Evolutionary conservation across 2,797 vertebrate species (phyloP).

Genomic region (Psittacula echo): DNA sequence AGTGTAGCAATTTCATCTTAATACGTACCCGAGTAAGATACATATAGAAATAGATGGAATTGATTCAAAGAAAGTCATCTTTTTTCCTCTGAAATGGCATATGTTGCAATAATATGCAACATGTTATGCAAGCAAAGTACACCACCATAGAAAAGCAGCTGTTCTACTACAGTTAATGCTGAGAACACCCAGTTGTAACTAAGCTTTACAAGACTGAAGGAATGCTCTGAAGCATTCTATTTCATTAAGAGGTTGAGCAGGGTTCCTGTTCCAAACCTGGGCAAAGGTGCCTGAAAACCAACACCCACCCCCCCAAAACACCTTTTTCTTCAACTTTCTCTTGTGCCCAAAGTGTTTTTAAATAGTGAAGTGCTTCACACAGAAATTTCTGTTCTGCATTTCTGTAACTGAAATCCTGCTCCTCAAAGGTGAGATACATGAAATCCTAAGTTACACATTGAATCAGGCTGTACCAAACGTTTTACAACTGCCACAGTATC

Average conservation of each 20-base stretch:
- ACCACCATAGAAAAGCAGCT: neutral
- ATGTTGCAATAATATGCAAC: neutral
- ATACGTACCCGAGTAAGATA: neutral
- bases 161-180: neutral
- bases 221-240: neutral
- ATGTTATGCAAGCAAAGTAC: neutral
- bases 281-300: neutral
- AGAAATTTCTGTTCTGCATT: neutral
- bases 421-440: neutral
- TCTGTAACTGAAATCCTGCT: neutral
- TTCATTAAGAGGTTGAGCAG: neutral
- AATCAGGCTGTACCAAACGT: neutral
- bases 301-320: neutral
- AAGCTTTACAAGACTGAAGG: neutral
- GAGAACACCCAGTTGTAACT: neutral
- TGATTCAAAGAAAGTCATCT: neutral
- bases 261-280: neutral
- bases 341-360: neutral
- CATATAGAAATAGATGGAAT: neutral
- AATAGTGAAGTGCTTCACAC: neutral
- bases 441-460: neutral
- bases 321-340: neutral
- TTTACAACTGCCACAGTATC: neutral
- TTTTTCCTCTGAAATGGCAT: neutral
- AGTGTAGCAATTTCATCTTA: neutral